Conservation (phyloP, 2,797 vertebrate genomes). For the Platyrinchus mystaceus region DNA sequence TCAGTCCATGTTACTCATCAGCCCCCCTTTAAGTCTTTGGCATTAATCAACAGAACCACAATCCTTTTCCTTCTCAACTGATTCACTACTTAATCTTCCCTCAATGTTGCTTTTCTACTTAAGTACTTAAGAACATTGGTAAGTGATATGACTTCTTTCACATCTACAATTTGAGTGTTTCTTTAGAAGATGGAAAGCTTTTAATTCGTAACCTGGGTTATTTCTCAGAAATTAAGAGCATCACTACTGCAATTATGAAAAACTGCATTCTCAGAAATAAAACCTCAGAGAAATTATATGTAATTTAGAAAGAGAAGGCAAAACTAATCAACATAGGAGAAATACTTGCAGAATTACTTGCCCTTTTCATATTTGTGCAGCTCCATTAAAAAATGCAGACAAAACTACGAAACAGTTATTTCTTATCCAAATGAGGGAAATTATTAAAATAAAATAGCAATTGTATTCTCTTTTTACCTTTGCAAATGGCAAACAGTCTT, state of each 20-base stretch:
- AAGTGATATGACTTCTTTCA: slow-evolving; percentile 6
- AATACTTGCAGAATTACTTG: neutral
- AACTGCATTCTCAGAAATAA: neutral
- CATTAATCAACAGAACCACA: neutral
- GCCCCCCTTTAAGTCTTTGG: neutral
- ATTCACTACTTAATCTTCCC: neutral
- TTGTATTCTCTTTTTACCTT: slow-evolving; percentile 80
- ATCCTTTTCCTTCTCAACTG: neutral
- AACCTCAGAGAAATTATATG: neutral
- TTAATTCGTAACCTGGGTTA: neutral
- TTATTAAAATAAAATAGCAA: neutral
- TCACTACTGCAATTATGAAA: neutral
- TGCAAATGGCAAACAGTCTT: slow-evolving; percentile 96
- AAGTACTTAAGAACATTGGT: neutral
- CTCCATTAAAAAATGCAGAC: neutral
- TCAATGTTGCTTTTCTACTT: neutral
- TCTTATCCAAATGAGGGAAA: neutral
- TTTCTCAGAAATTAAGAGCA: neutral
- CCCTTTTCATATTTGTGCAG: neutral
- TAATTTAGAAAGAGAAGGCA: neutral
- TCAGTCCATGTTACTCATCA: neutral
- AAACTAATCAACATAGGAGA: neutral
- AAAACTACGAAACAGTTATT: neutral
- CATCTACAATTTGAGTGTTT: neutral
- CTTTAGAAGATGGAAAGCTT: neutral